phyloP scores from a whole-genome alignment of 2,113 vertebrate genomes.

The Neogobius melanostomus region DNA sequence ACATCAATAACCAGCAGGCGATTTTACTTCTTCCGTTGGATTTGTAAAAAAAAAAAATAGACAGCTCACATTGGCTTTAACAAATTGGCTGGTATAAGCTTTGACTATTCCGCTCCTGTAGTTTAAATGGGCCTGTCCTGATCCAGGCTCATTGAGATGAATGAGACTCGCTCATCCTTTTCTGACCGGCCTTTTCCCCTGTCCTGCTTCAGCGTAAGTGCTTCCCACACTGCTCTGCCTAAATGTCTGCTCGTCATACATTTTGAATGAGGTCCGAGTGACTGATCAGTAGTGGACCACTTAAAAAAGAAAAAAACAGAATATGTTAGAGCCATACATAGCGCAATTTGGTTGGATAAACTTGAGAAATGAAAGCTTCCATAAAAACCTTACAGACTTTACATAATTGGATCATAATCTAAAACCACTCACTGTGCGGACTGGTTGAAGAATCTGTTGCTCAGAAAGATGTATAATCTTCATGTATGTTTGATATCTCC shows the following conservation, averaged over 20 bases:
- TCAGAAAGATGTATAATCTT: not conserved
- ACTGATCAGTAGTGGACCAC: conserved; percentile 15
- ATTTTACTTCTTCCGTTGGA: not conserved
- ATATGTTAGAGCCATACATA: not conserved
- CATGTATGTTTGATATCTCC: conserved; percentile 2
- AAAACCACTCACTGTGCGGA: no score
- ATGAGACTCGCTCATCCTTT: conserved; percentile 18
- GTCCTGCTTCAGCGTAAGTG: conserved; percentile 48
- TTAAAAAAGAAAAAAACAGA: not conserved
- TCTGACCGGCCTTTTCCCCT: conserved; percentile 41
- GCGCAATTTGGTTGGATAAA: no score
- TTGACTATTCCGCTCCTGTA: not conserved
- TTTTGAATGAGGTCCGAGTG: conserved; percentile 59
- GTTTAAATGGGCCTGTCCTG: conserved; percentile 16
- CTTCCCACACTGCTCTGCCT: conserved; percentile 24
- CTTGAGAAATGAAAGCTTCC: no score
- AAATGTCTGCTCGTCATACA: conserved; percentile 54
- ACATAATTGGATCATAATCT: no score
- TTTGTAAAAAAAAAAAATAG: not conserved
- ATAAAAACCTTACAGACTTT: no score
- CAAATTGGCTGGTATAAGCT: not conserved
- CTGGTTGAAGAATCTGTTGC: no score
- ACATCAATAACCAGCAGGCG: not conserved
- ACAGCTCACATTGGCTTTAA: not conserved
- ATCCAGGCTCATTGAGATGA: conserved; percentile 40